These are phyloP conservation scores for Plemyria rubiginata DNA, from an alignment of 2,888 invertebrate species.

Conservation along the genomic window DNA sequence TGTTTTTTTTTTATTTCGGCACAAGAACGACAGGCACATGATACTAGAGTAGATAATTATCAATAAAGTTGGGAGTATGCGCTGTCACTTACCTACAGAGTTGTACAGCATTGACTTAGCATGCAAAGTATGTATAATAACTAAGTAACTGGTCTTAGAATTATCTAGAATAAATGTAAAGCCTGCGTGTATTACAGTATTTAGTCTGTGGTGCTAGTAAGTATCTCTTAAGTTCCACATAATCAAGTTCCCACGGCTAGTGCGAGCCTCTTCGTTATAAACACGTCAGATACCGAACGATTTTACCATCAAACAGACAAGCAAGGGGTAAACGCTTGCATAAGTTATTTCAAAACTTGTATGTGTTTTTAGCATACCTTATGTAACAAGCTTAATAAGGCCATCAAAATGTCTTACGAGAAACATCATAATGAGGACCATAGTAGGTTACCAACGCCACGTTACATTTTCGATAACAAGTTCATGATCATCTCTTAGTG, in stretches of 20 bases:
- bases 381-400: slow-evolving; percentile 20
- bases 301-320: slow-evolving; percentile 26
- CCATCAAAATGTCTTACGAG: slow-evolving; percentile 19
- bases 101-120: too few species aligned
- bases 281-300: slow-evolving; percentile 28
- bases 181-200: slow-evolving; percentile 1
- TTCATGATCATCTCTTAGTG: slow-evolving; percentile 48
- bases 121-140: too few species aligned
- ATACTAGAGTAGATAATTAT: too few species aligned
- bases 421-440: slow-evolving; percentile 18
- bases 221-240: slow-evolving; percentile 19
- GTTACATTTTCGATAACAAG: slow-evolving; percentile 49
- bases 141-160: background rate
- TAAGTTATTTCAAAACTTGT: slow-evolving; percentile 16
- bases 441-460: slow-evolving; percentile 45
- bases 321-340: slow-evolving; percentile 25
- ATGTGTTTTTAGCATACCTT: slow-evolving; percentile 24
- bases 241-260: slow-evolving; percentile 27
- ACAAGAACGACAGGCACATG: too few species aligned
- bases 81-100: too few species aligned
- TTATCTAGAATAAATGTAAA: background rate
- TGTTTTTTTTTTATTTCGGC: too few species aligned
- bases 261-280: slow-evolving; percentile 26
- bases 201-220: slow-evolving; percentile 6
- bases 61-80: too few species aligned